Conservation (phyloP, 1,140 invertebrate genomes). For the Zeugodacus cucurbitae region DNA sequence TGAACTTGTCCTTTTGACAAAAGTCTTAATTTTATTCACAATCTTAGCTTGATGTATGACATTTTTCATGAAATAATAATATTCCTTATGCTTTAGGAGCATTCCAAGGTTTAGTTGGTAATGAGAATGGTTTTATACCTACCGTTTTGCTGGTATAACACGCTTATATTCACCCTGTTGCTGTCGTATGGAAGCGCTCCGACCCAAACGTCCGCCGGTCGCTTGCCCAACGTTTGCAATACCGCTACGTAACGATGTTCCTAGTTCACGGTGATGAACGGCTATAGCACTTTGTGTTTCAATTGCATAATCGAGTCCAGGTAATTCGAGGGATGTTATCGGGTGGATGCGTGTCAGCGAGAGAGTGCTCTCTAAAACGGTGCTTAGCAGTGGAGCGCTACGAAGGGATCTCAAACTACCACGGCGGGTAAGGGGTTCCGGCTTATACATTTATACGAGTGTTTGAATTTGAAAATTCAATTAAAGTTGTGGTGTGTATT, state of each 20-base stretch:
- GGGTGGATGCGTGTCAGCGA: slow-evolving; percentile 65
- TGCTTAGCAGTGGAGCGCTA: slow-evolving; percentile 63
- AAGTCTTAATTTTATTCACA: too few relatives aligned
- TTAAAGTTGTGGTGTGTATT: not conserved
- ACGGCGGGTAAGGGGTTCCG: slow-evolving; percentile 61
- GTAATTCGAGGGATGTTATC: slow-evolving; percentile 63
- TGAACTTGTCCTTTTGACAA: too few relatives aligned
- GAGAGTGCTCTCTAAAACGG: slow-evolving; percentile 63
- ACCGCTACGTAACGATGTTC: slow-evolving; percentile 60
- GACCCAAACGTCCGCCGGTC: slow-evolving; percentile 44
- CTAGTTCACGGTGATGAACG: slow-evolving; percentile 57
- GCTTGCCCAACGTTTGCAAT: slow-evolving; percentile 55
- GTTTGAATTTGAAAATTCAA: slow-evolving; percentile 1
- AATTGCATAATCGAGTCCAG: slow-evolving; percentile 62
- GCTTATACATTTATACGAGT: slow-evolving; percentile 61
- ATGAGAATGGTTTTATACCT: slow-evolving; percentile 44
- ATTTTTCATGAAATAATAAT: too few relatives aligned
- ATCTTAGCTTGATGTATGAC: too few relatives aligned
- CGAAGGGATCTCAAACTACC: slow-evolving; percentile 65
- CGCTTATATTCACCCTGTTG: slow-evolving; percentile 50
- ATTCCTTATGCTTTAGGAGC: too few relatives aligned
- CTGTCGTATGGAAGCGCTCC: slow-evolving; percentile 40
- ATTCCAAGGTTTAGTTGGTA: too few relatives aligned
- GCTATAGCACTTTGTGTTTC: slow-evolving; percentile 59
- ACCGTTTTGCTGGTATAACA: slow-evolving; percentile 63